These are phyloP conservation scores for Drosophila suzukii DNA, from an alignment of 1,140 invertebrate genomes.

Conservation along the genomic window DNA sequence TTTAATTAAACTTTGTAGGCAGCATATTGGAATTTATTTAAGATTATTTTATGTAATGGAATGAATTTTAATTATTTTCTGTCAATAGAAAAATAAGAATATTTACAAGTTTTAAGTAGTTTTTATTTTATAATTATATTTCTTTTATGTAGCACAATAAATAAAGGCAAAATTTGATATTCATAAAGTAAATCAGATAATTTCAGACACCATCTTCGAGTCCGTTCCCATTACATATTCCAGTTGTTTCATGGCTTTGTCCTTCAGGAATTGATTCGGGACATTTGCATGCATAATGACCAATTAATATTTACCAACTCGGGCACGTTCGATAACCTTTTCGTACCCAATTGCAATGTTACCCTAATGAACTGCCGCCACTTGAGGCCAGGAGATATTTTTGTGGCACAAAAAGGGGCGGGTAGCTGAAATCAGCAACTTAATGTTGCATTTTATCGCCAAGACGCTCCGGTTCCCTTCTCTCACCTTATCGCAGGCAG, in stretches of 20 bases:
- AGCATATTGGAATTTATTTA: too few relatives aligned
- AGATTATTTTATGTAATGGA: too few relatives aligned
- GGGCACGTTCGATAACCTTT: constrained; percentile 36
- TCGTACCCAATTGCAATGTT: constrained; percentile 40
- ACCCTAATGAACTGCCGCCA: constrained; percentile 74
- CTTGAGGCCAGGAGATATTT: constrained; percentile 22
- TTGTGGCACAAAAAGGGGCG: constrained; percentile 9
- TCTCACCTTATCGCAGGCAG: constrained; percentile 45
- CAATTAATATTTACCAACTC: constrained; percentile 30
- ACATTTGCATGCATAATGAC: constrained; percentile 41
- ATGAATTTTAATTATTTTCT: too few relatives aligned
- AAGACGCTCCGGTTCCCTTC: constrained; percentile 27
- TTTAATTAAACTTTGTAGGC: constrained; percentile 6
- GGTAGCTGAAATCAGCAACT: constrained; percentile 69
- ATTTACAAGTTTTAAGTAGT: background rate
- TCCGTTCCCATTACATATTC: constrained; percentile 8
- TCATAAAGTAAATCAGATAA: constrained; percentile 7
- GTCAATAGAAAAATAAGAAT: too few relatives aligned
- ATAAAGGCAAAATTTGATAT: background rate
- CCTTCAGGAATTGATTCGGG: constrained; percentile 5
- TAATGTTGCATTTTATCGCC: constrained; percentile 84
- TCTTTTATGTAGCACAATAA: background rate
- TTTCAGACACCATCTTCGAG: constrained; percentile 1
- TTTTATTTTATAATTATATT: too few relatives aligned
- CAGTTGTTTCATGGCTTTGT: background rate